Percentiles rank a stretch among this genome's conserved stretches.
These are phyloP conservation scores for Ispidina picta DNA, from an alignment of 2,797 vertebrate genomes.

Conservation along the genomic window DNA sequence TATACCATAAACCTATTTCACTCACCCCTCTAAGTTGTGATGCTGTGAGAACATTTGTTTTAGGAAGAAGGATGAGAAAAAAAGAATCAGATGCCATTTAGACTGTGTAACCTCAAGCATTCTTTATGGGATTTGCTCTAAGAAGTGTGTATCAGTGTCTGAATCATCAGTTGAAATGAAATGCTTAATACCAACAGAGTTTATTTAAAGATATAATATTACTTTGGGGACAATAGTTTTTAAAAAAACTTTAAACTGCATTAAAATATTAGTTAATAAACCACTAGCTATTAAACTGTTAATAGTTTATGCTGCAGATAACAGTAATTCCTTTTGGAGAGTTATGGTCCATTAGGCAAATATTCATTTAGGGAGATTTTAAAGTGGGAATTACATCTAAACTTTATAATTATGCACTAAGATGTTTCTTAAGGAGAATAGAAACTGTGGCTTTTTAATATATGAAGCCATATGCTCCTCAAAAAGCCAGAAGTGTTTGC, in stretches of 20 bases:
- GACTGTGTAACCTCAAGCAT: background rate
- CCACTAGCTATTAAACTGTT: background rate
- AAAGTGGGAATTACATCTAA: background rate
- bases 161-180: background rate
- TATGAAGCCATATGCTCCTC: background rate
- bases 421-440: background rate
- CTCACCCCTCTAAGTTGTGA: background rate
- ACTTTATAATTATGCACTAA: background rate
- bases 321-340: background rate
- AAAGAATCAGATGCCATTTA: background rate
- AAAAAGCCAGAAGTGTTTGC: background rate
- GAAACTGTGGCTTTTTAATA: background rate
- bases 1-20: slow-evolving; percentile 12
- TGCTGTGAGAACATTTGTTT: slow-evolving; percentile 22
- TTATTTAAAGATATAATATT: slow-evolving; percentile 20
- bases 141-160: background rate
- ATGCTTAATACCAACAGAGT: background rate
- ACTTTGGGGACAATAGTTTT: background rate
- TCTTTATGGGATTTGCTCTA: background rate
- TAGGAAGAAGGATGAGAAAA: background rate
- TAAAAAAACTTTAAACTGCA: background rate
- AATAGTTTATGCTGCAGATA: slow-evolving; percentile 10
- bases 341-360: background rate
- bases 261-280: background rate
- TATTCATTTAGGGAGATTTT: background rate